Base-by-base conservation (phyloP, 2,888 invertebrate genomes). In the Noctua janthina region DNA sequence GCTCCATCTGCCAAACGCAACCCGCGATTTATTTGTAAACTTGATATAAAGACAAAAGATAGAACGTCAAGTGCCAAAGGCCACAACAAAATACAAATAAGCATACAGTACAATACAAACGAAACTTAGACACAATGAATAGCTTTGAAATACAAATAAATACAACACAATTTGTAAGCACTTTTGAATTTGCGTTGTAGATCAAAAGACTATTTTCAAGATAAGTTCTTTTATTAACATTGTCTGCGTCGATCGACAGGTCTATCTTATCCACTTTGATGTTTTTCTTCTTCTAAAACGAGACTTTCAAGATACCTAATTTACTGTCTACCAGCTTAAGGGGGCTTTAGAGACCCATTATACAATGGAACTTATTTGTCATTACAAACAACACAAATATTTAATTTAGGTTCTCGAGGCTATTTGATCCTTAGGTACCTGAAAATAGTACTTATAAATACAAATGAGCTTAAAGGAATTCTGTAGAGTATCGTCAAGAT, bases 31-130 rank as follows among this genome's bases (percentile, higher is more conserved):
- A 85, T 88, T 86, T 76, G 71, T 83, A 73, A 84, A 85, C 78
- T 86, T 80, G 77, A 81, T 82, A 80, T 82, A 76, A 79, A 86
- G 83, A 89, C 86, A 85, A 90, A 87, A 88, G 83, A 83, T 81
- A 75, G 62, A 84, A 85, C 81, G 75, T 85, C 84, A 87, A 86
- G 78, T 46, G 46, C 68, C 46, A 29, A 46, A 29, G 66, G 29
- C 77, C 54, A 81, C 35, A 79, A 82, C 82, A 82, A 82, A 84
- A 77, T 84, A 81, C 75, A 69, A 69, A 81, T 84, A 83, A 62
- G 74, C 64, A 74, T 78, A 85, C 80, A 78, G 7, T 56, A 83
- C 78, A 82, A 79, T 79, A 79, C 74, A 78, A 81, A 78, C 43
- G 51, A 82, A 86, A 78, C 70, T 77, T 76, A 66, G 17, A 67